A percentile compares a stretch with the other conserved stretches of the same genome.
phyloP scores from a whole-genome alignment of 2,113 vertebrate species.

The Lutjanus erythropterus region DNA sequence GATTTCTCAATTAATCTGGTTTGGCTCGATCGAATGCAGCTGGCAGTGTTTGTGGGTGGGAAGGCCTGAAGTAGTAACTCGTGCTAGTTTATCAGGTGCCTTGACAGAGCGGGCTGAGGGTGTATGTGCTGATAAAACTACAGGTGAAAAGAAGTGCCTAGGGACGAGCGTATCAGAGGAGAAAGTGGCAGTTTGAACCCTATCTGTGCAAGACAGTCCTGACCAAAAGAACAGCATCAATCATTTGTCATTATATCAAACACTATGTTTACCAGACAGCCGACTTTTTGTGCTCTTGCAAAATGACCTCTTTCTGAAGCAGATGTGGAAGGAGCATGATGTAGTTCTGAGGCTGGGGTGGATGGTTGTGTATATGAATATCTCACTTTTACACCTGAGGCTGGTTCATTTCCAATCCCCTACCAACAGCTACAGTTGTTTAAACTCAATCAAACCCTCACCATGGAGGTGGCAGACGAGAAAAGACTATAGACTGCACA shows the following conservation, averaged over 20 bases:
- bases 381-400: neutral
- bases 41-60: conserved; percentile 22
- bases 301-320: neutral
- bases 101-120: neutral
- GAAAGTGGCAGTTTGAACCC: neutral
- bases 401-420: neutral
- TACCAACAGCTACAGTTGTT: neutral
- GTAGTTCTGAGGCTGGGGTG: neutral
- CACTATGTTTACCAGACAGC: no score
- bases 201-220: neutral
- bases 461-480: neutral
- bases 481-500: no score
- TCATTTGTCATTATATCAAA: no score
- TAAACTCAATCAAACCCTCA: neutral
- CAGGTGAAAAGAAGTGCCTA: neutral
- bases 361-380: no score
- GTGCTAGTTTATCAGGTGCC: conserved; percentile 26
- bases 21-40: conserved; percentile 4
- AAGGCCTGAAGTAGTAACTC: conserved; percentile 10
- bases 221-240: neutral
- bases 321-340: neutral
- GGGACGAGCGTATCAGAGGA: neutral
- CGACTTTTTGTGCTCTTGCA: neutral
- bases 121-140: neutral
- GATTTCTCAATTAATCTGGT: conserved; percentile 39